Base-by-base conservation (phyloP, 2,888 invertebrate genomes). In the Trissolcus japonicus region DNA sequence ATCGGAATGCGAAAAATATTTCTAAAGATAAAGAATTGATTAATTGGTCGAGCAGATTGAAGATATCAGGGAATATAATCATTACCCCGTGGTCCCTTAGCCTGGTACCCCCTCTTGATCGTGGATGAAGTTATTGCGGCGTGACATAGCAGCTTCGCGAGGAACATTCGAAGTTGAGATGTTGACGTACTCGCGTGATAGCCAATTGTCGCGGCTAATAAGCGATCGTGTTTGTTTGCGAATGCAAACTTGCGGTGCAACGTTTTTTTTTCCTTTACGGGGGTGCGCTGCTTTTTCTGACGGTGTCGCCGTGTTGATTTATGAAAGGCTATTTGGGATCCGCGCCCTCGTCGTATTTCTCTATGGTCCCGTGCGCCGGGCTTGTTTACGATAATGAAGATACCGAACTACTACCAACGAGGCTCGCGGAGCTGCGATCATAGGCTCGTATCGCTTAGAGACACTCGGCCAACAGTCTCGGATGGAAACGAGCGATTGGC, bases 321-420 rank as follows among this genome's bases (percentile, higher is more conserved):
- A 57, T 57, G 73, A 50, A 57, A 53, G 62, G 43, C 51, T 66
- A 73, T 66, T 73, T 66, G 66, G 65, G 48, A 25, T 50, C 46
- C 73, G 25, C 60, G 53, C 54, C 60, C 63, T 57, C 50, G 63
- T 72, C 59, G 63, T 54, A 17, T 63, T 57, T 55, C 6, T 60
- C 73, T 61, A 59, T 61, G 73, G 73, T 29, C n/a, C 72, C 60
- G 73, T 53, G 48, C 59, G 2, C 40, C 66, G 60, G 61, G 51
- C 73, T 73, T 73, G 73, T 66, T 73, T 74, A 67, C 74, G 74
- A 74, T 74, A 74, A 74, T 74, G 74, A 74, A 74, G 74, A 74
- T 74, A 67, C 74, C 74, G 74, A 74, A 74, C 74, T 74, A 74
- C 74, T 74, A 74, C 66, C 61, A 67, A 74, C 56, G 66, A 62